Base-by-base conservation (phyloP, 2,888 invertebrate species). In the Tetramorium bicarinatum region DNA sequence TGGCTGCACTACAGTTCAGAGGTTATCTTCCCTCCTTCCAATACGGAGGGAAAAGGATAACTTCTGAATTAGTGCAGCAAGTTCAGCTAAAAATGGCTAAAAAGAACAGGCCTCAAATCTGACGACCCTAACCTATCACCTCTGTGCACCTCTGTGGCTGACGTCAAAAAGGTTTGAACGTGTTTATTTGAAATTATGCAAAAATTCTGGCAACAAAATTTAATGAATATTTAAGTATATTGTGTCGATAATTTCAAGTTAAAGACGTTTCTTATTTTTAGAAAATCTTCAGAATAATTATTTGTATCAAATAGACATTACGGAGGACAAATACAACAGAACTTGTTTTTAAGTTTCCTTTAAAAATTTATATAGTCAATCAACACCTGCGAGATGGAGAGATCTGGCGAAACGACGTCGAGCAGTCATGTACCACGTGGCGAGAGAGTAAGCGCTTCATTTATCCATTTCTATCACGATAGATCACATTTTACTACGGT, bases 401-500 rank as follows among this genome's bases (percentile, higher is more conserved):
- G 8, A 18, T 71, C 54, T 1, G 7, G 56, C 41, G 56, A 41
- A 3, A 18, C 18, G 11, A 0, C 54, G 1, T 72, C 72, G 41
- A 56, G 25, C 41, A 56, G 25, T 18, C 56, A 25, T 8, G 8
- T 18, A 13, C 1, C 25, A 0, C 85, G 83, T 0, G 8, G 74
- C 8, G 88, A 87, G 47, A 69, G 88, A 64, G 89, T 89, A 61
- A 85, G 87, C 47, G 18, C 11, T 6, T 21, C 2, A 2, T 13
- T 25, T 18, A 41, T 29, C 2, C 29, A 29, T 29, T 29, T 29
- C 29, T 29, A 29, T 34, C 29, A 34, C 3, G 3, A 29, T 29
- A 34, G 29, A 34, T 34, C 29, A 34, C 2, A 0, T 34, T 4
- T 34, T 34, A 4, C 0, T 34, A 4, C 0, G 0, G 29, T 4